These are phyloP conservation scores for Teleiodes luculella DNA, from an alignment of 2,888 invertebrate species.

Conservation along the genomic window DNA sequence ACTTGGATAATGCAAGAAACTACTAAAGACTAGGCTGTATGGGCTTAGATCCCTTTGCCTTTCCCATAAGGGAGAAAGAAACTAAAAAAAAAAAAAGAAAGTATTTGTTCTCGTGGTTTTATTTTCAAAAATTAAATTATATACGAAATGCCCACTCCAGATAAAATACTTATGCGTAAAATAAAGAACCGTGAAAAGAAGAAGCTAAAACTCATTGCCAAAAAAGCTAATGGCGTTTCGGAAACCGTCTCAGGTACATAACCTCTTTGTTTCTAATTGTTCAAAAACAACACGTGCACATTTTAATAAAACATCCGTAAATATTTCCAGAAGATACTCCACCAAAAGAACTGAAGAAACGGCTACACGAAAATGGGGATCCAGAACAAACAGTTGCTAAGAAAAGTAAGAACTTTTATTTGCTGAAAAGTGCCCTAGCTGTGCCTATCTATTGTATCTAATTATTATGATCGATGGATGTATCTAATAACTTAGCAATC, in stretches of 20 bases:
- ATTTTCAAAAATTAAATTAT: not conserved
- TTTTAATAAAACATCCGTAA: not conserved
- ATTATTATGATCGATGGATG: no score
- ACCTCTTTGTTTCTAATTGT: constrained; percentile 23
- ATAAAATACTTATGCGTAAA: constrained; percentile 86
- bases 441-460: no score
- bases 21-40: no score
- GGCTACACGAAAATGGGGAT: constrained; percentile 38
- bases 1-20: no score
- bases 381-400: constrained; percentile 32
- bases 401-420: constrained; percentile 40
- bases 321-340: constrained; percentile 24
- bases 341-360: constrained; percentile 39
- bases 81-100: no score
- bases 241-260: constrained; percentile 45
- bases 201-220: constrained; percentile 75
- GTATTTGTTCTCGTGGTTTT: no score
- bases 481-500: no score
- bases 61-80: no score
- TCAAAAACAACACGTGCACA: not conserved
- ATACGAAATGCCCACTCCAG: constrained; percentile 78
- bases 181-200: constrained; percentile 87
- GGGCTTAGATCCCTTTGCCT: no score
- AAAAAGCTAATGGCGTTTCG: constrained; percentile 63
- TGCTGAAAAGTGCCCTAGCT: no score